phyloP scores from a whole-genome alignment of 2,888 invertebrate genomes.

The Tetanocera ferruginea region DNA sequence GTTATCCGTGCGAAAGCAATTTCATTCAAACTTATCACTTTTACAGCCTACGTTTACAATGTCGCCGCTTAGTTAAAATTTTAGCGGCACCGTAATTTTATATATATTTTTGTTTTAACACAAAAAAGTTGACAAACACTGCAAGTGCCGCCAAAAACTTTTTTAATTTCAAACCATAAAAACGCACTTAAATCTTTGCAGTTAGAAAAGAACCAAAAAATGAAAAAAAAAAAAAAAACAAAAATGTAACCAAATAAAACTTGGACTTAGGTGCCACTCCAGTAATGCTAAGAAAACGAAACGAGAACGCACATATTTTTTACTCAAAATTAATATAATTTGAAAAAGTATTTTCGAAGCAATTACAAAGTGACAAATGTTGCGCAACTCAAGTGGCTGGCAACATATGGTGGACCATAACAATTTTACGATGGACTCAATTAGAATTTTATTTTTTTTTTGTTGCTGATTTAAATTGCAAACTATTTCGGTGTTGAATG shows the following conservation, averaged over 20 bases:
- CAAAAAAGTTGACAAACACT: not conserved
- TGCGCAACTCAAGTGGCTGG: not conserved
- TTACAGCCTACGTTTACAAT: too few species aligned
- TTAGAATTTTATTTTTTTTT: too few species aligned
- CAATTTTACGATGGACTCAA: not conserved
- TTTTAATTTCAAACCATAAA: constrained; percentile 31
- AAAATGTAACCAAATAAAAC: not conserved
- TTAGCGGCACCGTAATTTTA: not conserved
- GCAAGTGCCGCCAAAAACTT: constrained; percentile 18
- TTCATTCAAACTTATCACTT: not conserved
- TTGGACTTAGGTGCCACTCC: not conserved
- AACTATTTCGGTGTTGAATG: not conserved
- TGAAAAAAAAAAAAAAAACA: not conserved
- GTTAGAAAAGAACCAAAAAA: not conserved
- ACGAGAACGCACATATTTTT: not conserved
- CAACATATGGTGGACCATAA: constrained; percentile 1
- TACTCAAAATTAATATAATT: constrained; percentile 23
- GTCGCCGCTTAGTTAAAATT: not conserved
- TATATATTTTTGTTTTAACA: too few species aligned
- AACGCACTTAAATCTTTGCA: not conserved
- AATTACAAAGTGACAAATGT: constrained; percentile 29
- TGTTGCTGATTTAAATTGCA: not conserved
- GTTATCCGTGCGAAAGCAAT: too few species aligned
- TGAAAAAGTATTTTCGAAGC: constrained; percentile 4
- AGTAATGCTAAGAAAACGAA: not conserved